A percentile compares a stretch with the other conserved stretches of the same genome.
Conservation (phyloP, 1,140 invertebrate genomes). For the Centruroides vittatus region DNA sequence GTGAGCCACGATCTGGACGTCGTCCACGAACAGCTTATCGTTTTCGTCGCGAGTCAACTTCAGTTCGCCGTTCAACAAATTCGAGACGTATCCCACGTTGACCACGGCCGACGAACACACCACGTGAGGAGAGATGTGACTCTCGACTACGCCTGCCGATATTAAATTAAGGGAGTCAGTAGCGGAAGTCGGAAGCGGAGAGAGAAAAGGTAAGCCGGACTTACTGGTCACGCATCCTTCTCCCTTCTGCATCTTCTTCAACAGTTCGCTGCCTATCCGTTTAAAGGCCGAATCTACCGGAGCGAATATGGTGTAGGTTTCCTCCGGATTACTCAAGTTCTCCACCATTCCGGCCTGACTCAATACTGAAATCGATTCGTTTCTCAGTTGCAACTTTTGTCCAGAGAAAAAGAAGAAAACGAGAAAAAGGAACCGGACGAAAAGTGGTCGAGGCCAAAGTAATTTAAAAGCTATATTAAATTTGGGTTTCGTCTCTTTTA, state of each 20-base stretch:
- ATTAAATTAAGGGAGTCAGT: too few species aligned
- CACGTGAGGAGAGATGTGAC: slow-evolving; percentile 47
- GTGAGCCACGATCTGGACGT: slow-evolving; percentile 28
- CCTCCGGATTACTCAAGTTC: slow-evolving; percentile 27
- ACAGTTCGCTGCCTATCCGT: too few species aligned
- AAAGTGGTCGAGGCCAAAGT: too few species aligned
- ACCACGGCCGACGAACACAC: slow-evolving; percentile 45
- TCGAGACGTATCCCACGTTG: slow-evolving; percentile 37
- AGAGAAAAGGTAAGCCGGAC: too few species aligned
- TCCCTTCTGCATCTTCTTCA: too few species aligned
- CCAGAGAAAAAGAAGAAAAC: too few species aligned
- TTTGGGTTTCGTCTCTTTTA: too few species aligned
- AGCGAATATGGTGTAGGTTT: slow-evolving; percentile 37
- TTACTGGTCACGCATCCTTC: too few species aligned
- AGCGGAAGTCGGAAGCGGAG: too few species aligned
- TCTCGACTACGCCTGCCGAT: slow-evolving; percentile 39
- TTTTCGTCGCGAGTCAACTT: slow-evolving; percentile 36
- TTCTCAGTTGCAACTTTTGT: too few species aligned
- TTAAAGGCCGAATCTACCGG: slow-evolving; percentile 33
- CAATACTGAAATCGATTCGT: slow-evolving; percentile 26
- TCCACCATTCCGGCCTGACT: slow-evolving; percentile 27
- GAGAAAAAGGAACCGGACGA: too few species aligned
- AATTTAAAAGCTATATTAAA: too few species aligned
- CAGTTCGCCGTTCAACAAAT: slow-evolving; percentile 36
- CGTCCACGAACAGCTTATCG: slow-evolving; percentile 33